Base-by-base conservation (phyloP, 2,797 vertebrate species). In the Stomatorhinus walkeri region DNA sequence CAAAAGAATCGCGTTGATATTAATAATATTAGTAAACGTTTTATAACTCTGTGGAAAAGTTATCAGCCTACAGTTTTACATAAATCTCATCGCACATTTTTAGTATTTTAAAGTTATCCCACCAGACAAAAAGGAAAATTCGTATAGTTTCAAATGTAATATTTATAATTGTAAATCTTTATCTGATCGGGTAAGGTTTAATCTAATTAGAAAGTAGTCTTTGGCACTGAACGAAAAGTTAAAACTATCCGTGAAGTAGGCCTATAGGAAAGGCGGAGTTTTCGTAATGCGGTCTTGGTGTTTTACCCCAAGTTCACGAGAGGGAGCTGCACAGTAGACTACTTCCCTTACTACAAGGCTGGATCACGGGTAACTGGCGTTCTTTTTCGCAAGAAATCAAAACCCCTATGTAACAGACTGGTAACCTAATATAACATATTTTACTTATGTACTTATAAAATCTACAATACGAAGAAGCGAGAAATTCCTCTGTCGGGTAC, bases 181-280 rank as follows among this genome's bases (percentile, higher is more conserved):
- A 72, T 46, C 40, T 81, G 36, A 40, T 40, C 32, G 68, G 14
- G 68, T 16, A 40, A 16, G 0, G 40, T 81, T 81, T n/a, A n/a
- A 46, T 22, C 14, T 1, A 46, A 46, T 10, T 81, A 10, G 16
- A 81, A 81, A 79, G 36, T 79, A 79, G 36, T 9, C 72, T n/a
- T 19, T 46, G 72, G 5, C 76, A 48, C 40, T 43, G 72, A 81
- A 81, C 7, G 40, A 46, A 51, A 83, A 51, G 49, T 83, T 28
- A 56, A 56, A 54, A 88, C 14, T 59, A 12, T 9, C 36, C 16
- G 43, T 61, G 28, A 61, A 48, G 51, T 36, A 56, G 16, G 16
- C 14, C 51, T 56, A 81, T 52, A 9, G n/a, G 36, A 64, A 88
- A 84, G 88, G 88, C 88, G 88, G 79, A 81, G 88, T 84, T 43